Evolutionary conservation across 2,888 invertebrate genomes (phyloP), one percentile per base, ranked within the genome.

Genomic region (Phragmatobia fuliginosa): DNA sequence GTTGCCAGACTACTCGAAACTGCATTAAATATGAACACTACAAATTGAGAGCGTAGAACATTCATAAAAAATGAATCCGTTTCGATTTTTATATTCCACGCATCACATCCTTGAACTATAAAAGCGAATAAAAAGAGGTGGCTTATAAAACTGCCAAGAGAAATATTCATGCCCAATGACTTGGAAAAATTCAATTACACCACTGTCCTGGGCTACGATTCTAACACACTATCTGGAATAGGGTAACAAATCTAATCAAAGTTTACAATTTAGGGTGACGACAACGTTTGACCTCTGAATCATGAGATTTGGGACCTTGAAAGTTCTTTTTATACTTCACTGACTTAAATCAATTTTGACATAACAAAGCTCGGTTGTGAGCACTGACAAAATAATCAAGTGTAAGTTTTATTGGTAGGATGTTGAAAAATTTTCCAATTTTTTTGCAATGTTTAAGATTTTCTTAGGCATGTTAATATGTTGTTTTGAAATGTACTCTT

Each of bases 121-220:
- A 81, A 78, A 79, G 72, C 76, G 77, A 77, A 80, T 76, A 77
- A 79, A n/a, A 77, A 79, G 74, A 79, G 77, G 78, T 77, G 76
- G 73, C 69, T 73, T 70, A 63, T 74, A 78, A 75, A 72, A 71
- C 73, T 32, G 36, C n/a, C 71, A 74, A 71, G 74, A 71, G 81
- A 80, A 84, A 84, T 83, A 80, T 73, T 76, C 70, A 73, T 75
- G 85, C 76, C 76, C 87, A 83, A 86, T 90, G 90, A 87, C 83
- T 89, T 84, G 89, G 86, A 90, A 89, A 88, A 86, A 92, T 89
- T 90, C 91, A 90, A 92, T 91, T 90, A 89, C 86, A 83, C 81
- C 81, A 83, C 79, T 86, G 87, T 88, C 88, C 85, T 77, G 79
- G 73, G 77, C 74, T 77, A 86, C 90, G 88, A 90, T 90, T 88